Base-by-base conservation (phyloP, 2,797 vertebrate species). In the Chelon auratus region DNA sequence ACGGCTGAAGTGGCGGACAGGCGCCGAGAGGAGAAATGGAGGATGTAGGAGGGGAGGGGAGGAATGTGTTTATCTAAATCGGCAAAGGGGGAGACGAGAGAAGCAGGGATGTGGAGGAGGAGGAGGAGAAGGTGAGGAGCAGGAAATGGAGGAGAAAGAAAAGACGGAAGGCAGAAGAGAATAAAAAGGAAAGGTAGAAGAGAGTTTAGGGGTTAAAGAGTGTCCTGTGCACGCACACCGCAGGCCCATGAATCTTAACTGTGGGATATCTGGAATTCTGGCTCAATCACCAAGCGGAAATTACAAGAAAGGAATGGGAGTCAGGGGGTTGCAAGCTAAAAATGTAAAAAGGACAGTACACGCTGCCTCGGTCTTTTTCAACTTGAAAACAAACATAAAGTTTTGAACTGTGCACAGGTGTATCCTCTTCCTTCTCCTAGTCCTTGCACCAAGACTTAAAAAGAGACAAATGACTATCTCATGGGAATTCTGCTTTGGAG, bases 181-280 rank as follows among this genome's bases (percentile, higher is more conserved):
- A 50, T 61, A 39, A 51, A 39, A 65, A 40, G 47, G 45, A 72
- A 72, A 59, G 73, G 52, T 63, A 54, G 26, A 58, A 2, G 9
- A 36, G 13, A 54, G 58, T 47, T 54, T 45, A 43, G 15, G 56
- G 62, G 72, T 66, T 59, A 57, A 58, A 37, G 42, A 53, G 17
- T 40, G 63, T 79, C 75, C 62, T 59, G 58, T 53, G 51, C 72
- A 8, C 51, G 26, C 55, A 60, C 67, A 61, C 81, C 11, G 9
- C 80, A 87, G 78, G 72, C 62, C 50, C 77, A 82, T 79, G 82
- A 87, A 82, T 81, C 61, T 60, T 68, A 72, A 76, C 87, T 70
- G 76, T 85, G 86, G 86, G 82, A 84, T 85, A 86, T 87, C 82
- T 83, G 86, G 83, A 87, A 87, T 90, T 86, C 79, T 84, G 62